Percentiles rank a stretch among this genome's conserved stretches.
These are phyloP conservation scores for Chrysolina haemoptera DNA, from an alignment of 2,888 invertebrate species.

Conservation along the genomic window DNA sequence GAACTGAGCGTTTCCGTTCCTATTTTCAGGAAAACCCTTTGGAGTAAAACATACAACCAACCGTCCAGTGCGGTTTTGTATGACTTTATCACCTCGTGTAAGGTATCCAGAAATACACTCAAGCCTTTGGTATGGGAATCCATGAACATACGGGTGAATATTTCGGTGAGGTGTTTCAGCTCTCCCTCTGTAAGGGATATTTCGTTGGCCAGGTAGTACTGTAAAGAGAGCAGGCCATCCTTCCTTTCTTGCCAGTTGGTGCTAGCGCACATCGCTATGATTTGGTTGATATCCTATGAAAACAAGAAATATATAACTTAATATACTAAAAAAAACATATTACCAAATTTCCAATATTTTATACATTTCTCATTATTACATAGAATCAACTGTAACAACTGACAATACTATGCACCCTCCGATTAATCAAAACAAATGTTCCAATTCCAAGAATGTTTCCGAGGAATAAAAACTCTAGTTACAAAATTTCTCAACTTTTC, in stretches of 20 bases:
- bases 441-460: no score
- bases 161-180: constrained; percentile 89
- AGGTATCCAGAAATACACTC: constrained; percentile 92
- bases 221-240: constrained; percentile 86
- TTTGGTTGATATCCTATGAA: constrained; percentile 84
- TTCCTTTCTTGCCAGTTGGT: constrained; percentile 96
- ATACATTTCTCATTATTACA: not conserved
- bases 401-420: no score
- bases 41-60: constrained; percentile 93
- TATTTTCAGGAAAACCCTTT: constrained; percentile 85
- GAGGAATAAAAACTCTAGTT: no score
- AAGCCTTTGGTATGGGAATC: constrained; percentile 97
- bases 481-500: no score
- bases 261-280: constrained; percentile 89
- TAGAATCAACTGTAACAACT: no score
- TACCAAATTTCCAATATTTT: not conserved
- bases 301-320: constrained; percentile 8
- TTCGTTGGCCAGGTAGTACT: constrained; percentile 82
- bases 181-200: constrained; percentile 79
- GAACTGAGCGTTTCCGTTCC: constrained; percentile 90
- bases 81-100: constrained; percentile 89
- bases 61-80: constrained; percentile 91
- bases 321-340: not conserved
- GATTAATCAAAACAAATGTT: no score
- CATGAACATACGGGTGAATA: constrained; percentile 97